phyloP scores from a whole-genome alignment of 2,797 vertebrate species.

The Morus bassanus region DNA sequence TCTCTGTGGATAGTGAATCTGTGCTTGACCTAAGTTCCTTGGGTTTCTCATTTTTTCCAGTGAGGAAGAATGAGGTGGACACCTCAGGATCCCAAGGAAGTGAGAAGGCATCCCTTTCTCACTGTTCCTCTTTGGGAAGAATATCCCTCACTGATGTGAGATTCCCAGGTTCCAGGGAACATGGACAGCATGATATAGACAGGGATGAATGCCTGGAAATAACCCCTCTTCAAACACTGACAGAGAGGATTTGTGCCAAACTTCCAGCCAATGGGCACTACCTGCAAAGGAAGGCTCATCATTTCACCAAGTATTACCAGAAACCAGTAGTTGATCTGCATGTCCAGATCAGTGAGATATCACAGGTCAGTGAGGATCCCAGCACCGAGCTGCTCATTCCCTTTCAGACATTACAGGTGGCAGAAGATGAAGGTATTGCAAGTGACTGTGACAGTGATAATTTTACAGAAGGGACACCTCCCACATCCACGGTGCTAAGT shows the following conservation, averaged over 20 bases:
- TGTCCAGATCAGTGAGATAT: rapidly evolving
- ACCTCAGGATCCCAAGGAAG: background rate
- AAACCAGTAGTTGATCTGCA: rapidly evolving
- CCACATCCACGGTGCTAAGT: rapidly evolving
- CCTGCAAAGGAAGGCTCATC: background rate
- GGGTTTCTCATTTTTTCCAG: background rate
- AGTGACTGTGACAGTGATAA: constrained; percentile 7
- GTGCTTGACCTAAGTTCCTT: background rate
- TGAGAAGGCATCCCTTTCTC: background rate
- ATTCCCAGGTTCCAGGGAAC: background rate
- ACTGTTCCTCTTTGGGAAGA: background rate
- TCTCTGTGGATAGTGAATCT: background rate
- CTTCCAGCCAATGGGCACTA: rapidly evolving
- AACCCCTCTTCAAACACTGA: background rate
- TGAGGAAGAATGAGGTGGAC: background rate
- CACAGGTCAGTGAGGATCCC: background rate
- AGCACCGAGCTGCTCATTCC: background rate
- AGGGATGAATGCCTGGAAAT: background rate
- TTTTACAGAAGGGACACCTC: background rate
- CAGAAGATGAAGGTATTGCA: constrained; percentile 47
- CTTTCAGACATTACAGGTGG: constrained; percentile 40
- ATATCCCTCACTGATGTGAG: background rate
- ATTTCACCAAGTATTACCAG: background rate
- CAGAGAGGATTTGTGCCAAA: background rate
- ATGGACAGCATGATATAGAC: background rate